These are phyloP conservation scores for Poeciliopsis retropinna DNA, from an alignment of 2,113 vertebrate genomes.

Conservation along the genomic window DNA sequence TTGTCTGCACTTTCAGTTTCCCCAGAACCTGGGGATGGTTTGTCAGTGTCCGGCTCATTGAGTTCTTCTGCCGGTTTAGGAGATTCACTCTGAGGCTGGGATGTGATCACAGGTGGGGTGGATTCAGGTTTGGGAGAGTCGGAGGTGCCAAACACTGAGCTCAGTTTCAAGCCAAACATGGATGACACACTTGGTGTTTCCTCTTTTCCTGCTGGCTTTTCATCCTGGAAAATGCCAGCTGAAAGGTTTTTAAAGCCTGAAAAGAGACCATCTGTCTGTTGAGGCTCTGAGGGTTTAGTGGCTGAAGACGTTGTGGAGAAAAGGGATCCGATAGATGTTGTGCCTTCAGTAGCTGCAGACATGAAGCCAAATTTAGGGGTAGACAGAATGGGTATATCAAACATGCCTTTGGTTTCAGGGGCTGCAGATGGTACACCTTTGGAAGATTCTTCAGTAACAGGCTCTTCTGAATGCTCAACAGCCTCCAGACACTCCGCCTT, in stretches of 20 bases:
- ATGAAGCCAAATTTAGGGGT: constrained; percentile 83
- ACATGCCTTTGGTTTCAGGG: constrained; percentile 68
- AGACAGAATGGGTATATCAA: constrained; percentile 81
- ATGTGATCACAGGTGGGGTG: constrained; percentile 20
- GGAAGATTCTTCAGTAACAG: constrained; percentile 26
- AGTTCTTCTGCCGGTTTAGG: constrained; percentile 34
- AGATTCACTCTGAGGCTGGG: constrained; percentile 53
- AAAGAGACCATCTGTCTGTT: constrained; percentile 77
- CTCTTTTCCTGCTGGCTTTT: constrained; percentile 67
- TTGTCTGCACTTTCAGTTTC: constrained; percentile 70
- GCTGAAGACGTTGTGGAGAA: constrained; percentile 79
- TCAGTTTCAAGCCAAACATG: constrained; percentile 85
- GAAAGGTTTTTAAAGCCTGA: constrained; percentile 89
- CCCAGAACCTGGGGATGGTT: constrained; percentile 62
- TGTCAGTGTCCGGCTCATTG: constrained; percentile 49
- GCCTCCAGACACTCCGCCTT: constrained; percentile 6
- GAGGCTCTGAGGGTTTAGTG: constrained; percentile 52
- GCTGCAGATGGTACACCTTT: constrained; percentile 24
- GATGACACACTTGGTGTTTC: constrained; percentile 69
- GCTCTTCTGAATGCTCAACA: background rate
- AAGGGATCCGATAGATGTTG: constrained; percentile 84
- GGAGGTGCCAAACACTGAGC: constrained; percentile 81
- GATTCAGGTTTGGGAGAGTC: constrained; percentile 67
- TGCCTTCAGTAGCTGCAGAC: constrained; percentile 75
- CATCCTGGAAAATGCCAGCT: constrained; percentile 85